Base-by-base conservation (phyloP, 2,797 vertebrate genomes). In the Euphonia xanthogaster region DNA sequence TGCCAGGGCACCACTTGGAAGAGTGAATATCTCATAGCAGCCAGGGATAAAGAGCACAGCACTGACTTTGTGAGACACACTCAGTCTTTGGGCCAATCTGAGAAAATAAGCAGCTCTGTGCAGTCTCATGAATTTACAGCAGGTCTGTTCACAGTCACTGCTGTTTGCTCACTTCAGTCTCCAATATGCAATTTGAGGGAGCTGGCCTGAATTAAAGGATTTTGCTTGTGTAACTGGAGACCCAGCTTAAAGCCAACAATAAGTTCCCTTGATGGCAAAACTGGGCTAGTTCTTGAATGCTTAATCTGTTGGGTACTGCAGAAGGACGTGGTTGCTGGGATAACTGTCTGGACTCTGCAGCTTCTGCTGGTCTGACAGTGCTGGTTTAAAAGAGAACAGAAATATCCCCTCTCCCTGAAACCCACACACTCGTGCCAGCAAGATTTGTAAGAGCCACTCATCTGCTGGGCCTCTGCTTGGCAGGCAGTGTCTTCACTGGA, bases 251-350 rank as follows among this genome's bases (percentile, higher is more conserved):
- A 83, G 72, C 42, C 57, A 94, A 83, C 66, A 93, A 37, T 72
- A 90, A 90, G 86, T 90, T 72, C 55, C 58, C 66, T 62, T 88
- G 92, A 86, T 72, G 54, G 70, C 70, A 86, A 78, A 95, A 88
- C 39, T 63, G 88, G 72, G 74, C 57, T 75, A 47, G 47, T n/a
- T 54, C 57, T 61, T 81, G 82, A 95, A 68, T 15, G 28, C 5
- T 0, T 72, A 54, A 88, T 63, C 62, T 86, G 39, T 58, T 0
- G 0, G 75, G 65, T 90, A 51, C 70, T 54, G 66, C 54, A 78
- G 58, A 86, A 63, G 54, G 72, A 77, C 22, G 9, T 6, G 20
- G n/a, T 18, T 88, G 42, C 58, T 2, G 3, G 54, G 61, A 12
- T 68, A 88, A 80, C 76, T 51, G 40, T 85, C 70, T 24, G 28